Percentiles rank a stretch among this genome's conserved stretches.
phyloP scores from a whole-genome alignment of 1,140 invertebrate genomes.

The Drosophila arizonae region DNA sequence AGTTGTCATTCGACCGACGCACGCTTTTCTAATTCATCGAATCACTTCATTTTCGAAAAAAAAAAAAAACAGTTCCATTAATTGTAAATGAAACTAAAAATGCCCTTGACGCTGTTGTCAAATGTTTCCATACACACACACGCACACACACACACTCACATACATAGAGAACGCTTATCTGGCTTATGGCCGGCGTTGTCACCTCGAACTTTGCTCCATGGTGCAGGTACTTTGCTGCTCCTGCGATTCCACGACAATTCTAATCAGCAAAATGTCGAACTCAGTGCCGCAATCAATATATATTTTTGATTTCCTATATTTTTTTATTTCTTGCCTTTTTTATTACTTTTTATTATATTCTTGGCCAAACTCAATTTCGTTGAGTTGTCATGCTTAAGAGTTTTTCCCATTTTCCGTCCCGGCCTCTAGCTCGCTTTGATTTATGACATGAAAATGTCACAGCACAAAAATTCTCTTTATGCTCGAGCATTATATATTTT shows the following conservation, averaged over 20 bases:
- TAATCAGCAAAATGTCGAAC: slow-evolving; percentile 14
- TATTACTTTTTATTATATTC: not conserved
- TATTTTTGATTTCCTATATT: slow-evolving; percentile 4
- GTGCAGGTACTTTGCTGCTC: slow-evolving; percentile 16
- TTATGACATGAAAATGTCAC: slow-evolving; percentile 31
- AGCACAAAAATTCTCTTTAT: slow-evolving; percentile 1
- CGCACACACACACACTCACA: slow-evolving; percentile 3
- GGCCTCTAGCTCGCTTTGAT: slow-evolving; percentile 22
- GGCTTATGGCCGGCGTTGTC: slow-evolving; percentile 21
- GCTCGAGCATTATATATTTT: slow-evolving; percentile 15
- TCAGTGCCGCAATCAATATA: slow-evolving; percentile 3
- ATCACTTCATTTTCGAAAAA: slow-evolving; percentile 4
- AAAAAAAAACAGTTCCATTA: slow-evolving; percentile 6
- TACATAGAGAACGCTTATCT: slow-evolving; percentile 58
- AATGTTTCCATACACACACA: slow-evolving; percentile 26
- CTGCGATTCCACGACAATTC: slow-evolving; percentile 1
- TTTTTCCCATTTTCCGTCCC: slow-evolving; percentile 9
- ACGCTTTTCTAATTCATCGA: not conserved
- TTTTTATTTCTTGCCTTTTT: not conserved
- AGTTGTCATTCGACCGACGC: slow-evolving; percentile 29
- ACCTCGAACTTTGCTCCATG: slow-evolving; percentile 31
- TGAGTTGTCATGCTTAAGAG: slow-evolving; percentile 4
- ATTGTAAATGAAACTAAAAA: slow-evolving; percentile 38
- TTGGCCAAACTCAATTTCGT: slow-evolving; percentile 16
- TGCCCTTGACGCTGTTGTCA: slow-evolving; percentile 37